Evolutionary conservation across 1,140 invertebrate genomes (phyloP).

Genomic region (Myzus persicae): DNA sequence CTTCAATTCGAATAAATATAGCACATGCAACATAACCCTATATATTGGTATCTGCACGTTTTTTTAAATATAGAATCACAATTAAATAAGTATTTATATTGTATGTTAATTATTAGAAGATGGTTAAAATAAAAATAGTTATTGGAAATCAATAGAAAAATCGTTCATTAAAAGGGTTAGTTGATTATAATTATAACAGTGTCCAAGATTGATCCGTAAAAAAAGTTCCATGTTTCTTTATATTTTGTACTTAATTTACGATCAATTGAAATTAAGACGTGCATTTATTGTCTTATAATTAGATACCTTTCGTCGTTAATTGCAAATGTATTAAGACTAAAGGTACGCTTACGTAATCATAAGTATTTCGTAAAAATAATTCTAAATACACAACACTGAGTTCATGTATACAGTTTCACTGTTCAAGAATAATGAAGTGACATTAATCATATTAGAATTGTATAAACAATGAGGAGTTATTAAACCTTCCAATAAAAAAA

Average conservation of each 20-base stretch:
- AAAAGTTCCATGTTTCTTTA: constrained; percentile 37
- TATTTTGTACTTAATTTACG: constrained; percentile 39
- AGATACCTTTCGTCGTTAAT: neutral
- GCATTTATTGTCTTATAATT: neutral
- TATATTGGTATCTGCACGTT: neutral
- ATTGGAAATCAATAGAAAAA: neutral
- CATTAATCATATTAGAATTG: neutral
- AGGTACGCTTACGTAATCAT: neutral
- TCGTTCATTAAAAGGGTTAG: neutral
- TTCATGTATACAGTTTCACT: neutral
- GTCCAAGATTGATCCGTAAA: constrained; percentile 19
- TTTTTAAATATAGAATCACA: neutral
- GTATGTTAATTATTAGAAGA: neutral
- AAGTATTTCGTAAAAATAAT: neutral
- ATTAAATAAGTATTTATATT: neutral
- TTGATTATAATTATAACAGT: neutral
- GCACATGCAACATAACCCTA: neutral
- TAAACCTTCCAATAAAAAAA: neutral
- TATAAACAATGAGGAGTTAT: neutral
- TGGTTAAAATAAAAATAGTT: neutral
- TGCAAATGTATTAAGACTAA: neutral
- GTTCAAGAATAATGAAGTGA: neutral
- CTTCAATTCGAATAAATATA: neutral
- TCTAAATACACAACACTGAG: neutral
- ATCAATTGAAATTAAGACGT: neutral